phyloP scores from a whole-genome alignment of 2,113 vertebrate species.

The Nansenia antarctica region DNA sequence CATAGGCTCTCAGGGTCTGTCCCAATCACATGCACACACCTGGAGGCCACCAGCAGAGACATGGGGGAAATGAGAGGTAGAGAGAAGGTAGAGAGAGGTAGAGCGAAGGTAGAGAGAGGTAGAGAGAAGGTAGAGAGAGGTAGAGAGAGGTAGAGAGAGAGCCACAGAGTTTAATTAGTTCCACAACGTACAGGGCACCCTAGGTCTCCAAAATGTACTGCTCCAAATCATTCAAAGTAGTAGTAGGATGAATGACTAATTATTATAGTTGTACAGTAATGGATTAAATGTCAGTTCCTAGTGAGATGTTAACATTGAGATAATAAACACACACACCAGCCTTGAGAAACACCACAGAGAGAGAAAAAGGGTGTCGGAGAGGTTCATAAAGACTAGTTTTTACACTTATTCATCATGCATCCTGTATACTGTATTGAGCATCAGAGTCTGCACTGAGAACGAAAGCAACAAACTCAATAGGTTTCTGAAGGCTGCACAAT shows the following conservation, averaged over 20 bases:
- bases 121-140: constrained; percentile 33
- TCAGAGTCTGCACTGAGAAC: constrained; percentile 32
- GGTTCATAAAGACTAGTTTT: neutral
- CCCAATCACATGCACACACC: no score
- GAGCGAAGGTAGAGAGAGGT: no score
- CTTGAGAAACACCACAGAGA: neutral
- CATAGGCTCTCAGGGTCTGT: neutral
- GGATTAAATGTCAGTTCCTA: neutral
- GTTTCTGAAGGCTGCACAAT: constrained; percentile 55
- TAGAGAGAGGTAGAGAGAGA: constrained; percentile 30
- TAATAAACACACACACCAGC: neutral
- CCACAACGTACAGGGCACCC: constrained; percentile 27
- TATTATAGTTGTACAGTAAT: no score
- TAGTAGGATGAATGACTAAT: neutral
- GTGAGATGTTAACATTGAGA: neutral
- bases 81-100: no score
- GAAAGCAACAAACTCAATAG: constrained; percentile 52
- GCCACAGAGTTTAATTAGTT: constrained; percentile 66
- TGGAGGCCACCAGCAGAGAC: constrained; percentile 52
- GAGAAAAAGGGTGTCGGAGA: neutral
- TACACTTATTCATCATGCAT: constrained; percentile 23
- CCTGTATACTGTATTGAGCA: constrained; percentile 33
- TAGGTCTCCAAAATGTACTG: constrained; percentile 5
- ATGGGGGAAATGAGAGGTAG: constrained; percentile 53
- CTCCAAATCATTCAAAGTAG: neutral